A percentile compares a stretch with the other conserved stretches of the same genome.
Conservation (phyloP, 2,113 vertebrate genomes). For the Tyto alba region DNA sequence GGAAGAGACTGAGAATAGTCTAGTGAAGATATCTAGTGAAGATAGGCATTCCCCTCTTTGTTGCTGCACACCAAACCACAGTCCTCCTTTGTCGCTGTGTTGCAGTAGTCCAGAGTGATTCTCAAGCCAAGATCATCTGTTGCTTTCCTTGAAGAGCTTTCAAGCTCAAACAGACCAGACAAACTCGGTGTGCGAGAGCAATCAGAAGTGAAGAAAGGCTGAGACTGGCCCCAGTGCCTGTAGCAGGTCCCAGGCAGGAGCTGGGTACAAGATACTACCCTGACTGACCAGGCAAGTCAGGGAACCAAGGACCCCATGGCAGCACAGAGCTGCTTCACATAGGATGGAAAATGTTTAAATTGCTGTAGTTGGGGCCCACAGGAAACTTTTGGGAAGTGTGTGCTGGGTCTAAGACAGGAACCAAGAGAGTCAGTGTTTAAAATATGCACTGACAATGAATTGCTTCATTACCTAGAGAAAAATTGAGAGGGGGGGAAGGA, state of each 20-base stretch:
- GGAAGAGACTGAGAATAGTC: neutral
- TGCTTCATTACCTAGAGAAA: conserved; percentile 33
- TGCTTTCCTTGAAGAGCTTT: neutral
- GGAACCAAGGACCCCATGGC: neutral
- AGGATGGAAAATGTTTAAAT: neutral
- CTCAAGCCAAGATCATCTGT: neutral
- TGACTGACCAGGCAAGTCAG: neutral
- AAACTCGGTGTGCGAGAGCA: neutral
- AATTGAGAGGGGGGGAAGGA: neutral
- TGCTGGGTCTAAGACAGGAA: conserved; percentile 19
- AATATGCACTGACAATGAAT: conserved; percentile 15
- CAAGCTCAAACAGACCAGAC: neutral
- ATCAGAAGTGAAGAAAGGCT: neutral
- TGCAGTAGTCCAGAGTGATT: neutral
- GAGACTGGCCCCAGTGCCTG: neutral
- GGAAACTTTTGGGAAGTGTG: conserved; percentile 18
- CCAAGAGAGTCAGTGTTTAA: conserved; percentile 21
- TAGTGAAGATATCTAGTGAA: neutral
- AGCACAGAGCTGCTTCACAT: neutral
- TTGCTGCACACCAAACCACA: neutral
- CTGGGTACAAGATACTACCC: neutral
- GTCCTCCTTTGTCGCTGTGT: neutral
- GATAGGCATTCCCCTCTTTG: neutral
- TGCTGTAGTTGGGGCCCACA: conserved; percentile 14
- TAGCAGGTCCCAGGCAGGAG: neutral